Conservation (phyloP, 2,888 invertebrate species). For the Clostera curtula region DNA sequence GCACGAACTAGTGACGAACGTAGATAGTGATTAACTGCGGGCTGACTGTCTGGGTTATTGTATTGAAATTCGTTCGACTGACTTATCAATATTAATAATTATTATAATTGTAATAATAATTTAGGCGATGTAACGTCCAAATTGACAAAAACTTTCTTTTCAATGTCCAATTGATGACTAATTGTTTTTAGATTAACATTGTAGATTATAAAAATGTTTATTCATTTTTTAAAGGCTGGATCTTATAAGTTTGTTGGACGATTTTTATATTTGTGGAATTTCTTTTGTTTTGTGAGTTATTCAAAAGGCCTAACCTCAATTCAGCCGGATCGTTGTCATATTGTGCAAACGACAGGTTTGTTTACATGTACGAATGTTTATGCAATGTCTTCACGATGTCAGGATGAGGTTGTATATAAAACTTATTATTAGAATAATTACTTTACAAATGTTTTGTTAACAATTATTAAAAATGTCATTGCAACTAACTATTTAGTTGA, state of each 20-base stretch:
- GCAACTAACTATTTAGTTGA: too few species aligned
- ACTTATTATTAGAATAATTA: too few species aligned
- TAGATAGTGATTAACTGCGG: conserved; percentile 28
- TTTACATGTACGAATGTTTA: too few species aligned
- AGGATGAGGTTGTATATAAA: too few species aligned
- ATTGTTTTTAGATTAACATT: conserved; percentile 28
- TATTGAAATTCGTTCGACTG: conserved; percentile 50
- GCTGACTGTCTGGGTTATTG: conserved; percentile 41
- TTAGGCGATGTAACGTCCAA: conserved; percentile 41
- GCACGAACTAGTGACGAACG: conserved; percentile 38
- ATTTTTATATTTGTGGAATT: conserved; percentile 8
- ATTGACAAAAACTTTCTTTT: conserved; percentile 30
- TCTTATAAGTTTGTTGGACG: conserved; percentile 19
- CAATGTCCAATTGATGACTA: conserved; percentile 41
- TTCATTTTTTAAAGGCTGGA: conserved; percentile 23
- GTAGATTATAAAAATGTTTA: conserved; percentile 19
- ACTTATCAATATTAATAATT: conserved; percentile 52
- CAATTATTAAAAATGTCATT: too few species aligned
- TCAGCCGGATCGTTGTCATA: too few species aligned
- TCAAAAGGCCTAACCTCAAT: neutral
- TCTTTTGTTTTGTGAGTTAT: neutral
- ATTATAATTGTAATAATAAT: conserved; percentile 29
- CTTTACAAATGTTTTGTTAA: too few species aligned
- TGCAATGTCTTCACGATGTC: too few species aligned
- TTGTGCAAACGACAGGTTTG: too few species aligned